Percentiles rank a stretch among this genome's conserved stretches.
Evolutionary conservation across 2,888 invertebrate genomes (phyloP).

Genomic region (Drosophila eohydei): DNA sequence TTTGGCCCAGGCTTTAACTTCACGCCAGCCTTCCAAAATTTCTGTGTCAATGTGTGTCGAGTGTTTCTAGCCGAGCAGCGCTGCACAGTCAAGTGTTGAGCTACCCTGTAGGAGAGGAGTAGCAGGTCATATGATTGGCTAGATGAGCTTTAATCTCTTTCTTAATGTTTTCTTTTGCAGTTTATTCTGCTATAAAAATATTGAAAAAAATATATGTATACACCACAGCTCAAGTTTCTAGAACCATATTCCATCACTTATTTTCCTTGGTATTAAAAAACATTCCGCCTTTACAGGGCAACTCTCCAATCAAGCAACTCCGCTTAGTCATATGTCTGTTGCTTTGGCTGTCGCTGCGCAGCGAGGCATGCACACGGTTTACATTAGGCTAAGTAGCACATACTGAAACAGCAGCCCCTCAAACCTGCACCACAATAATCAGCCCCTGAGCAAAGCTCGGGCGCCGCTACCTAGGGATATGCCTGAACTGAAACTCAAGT

Average conservation of each 20-base stretch:
- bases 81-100: constrained; percentile 69
- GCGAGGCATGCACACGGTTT: constrained; percentile 77
- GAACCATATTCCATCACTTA: too few relatives aligned
- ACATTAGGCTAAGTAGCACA: constrained; percentile 79
- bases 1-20: constrained; percentile 25
- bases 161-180: too few relatives aligned
- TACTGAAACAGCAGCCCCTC: constrained; percentile 16
- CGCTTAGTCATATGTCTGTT: background rate
- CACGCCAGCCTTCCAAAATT: constrained; percentile 22
- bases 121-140: background rate
- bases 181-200: too few relatives aligned
- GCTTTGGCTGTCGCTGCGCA: constrained; percentile 56
- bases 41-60: constrained; percentile 72
- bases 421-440: constrained; percentile 11
- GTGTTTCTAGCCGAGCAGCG: constrained; percentile 59
- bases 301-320: background rate
- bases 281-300: constrained; percentile 4
- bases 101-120: constrained; percentile 28
- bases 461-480: constrained; percentile 51
- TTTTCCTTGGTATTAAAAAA: too few relatives aligned
- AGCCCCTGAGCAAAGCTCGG: constrained; percentile 27
- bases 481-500: constrained; percentile 29
- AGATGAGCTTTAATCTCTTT: too few relatives aligned
- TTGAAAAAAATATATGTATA: too few relatives aligned
- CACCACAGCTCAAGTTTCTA: too few relatives aligned